Evolutionary conservation across 2,888 invertebrate species (phyloP), one percentile per base, ranked within the genome.

Genomic region (Augochlorella aurata): DNA sequence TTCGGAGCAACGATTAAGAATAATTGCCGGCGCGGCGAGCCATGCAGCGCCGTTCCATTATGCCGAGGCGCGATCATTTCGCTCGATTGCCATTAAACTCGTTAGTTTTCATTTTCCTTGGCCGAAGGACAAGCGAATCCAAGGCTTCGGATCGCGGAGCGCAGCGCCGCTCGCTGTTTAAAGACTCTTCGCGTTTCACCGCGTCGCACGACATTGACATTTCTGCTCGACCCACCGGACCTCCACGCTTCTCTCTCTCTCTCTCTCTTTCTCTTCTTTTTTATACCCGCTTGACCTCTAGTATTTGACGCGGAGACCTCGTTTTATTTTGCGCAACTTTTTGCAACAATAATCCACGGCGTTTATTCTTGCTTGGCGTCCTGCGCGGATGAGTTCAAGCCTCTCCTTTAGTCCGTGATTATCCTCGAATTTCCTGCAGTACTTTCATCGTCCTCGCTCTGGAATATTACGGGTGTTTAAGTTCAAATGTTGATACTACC

Each of bases 51-150:
- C 24, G 63, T 66, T 66, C 74, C 24, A 65, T 74, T 66, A 73
- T 65, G 52, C 38, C 66, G 2, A 38, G 44, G 44, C 65, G 65
- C 66, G 74, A 74, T 74, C 65, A 74, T 66, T 74, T 52, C 66
- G 74, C 74, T 74, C 74, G 74, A 74, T 74, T 66, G 52, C 74
- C 74, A 45, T 74, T 74, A 52, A 74, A 74, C 74, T 66, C 52
- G 74, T 74, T 74, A 44, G 66, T 74, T 74, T 74, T 74, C 44
- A 74, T 74, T 66, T 47, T 49, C 52, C 74, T 16, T 16, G 18
- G 38, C 47, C 44, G 74, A 74, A 74, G 74, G 74, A 74, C 66
- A 44, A 24, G 24, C 58, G 66, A 65, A 65, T 47, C 29, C 74
- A 52, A 74, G 74, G 50, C 49, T 50, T 44, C 14, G 44, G 65